Percentiles rank a stretch among this genome's conserved stretches.
Evolutionary conservation across 2,113 vertebrate species (phyloP).

Genomic region (Andinoacara biseriatus): DNA sequence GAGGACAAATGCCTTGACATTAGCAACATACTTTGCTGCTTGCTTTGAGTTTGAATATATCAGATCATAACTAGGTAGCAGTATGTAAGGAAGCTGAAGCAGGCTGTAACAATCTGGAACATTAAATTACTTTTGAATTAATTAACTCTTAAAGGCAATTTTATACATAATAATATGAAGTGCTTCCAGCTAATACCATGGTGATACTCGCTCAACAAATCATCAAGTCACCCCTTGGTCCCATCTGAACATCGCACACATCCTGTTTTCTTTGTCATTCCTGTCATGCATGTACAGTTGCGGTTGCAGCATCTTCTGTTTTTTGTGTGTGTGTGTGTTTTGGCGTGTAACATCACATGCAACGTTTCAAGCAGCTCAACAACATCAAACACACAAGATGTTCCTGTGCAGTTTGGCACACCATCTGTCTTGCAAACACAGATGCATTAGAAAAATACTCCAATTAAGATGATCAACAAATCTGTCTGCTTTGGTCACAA

Average conservation of each 20-base stretch:
- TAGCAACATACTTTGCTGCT: background rate
- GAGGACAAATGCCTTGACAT: background rate
- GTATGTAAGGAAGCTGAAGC: background rate
- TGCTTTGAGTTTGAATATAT: background rate
- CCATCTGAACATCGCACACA: background rate
- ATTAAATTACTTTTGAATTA: background rate
- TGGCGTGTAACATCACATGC: too few relatives aligned
- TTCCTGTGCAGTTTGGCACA: background rate
- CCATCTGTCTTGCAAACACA: background rate
- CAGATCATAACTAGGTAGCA: background rate
- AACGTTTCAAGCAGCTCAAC: background rate
- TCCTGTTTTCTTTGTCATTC: background rate
- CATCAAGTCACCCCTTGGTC: background rate
- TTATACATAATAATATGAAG: background rate
- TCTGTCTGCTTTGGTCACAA: background rate
- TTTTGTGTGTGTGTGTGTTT: rapidly evolving
- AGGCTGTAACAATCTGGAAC: background rate
- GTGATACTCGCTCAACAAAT: background rate
- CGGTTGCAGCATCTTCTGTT: background rate
- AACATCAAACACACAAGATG: background rate
- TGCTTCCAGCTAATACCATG: background rate
- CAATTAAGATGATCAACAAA: background rate
- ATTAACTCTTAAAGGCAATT: background rate
- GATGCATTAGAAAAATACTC: background rate
- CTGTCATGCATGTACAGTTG: background rate